phyloP scores from a whole-genome alignment of 2,113 vertebrate species.

The Corythornis cristatus region DNA sequence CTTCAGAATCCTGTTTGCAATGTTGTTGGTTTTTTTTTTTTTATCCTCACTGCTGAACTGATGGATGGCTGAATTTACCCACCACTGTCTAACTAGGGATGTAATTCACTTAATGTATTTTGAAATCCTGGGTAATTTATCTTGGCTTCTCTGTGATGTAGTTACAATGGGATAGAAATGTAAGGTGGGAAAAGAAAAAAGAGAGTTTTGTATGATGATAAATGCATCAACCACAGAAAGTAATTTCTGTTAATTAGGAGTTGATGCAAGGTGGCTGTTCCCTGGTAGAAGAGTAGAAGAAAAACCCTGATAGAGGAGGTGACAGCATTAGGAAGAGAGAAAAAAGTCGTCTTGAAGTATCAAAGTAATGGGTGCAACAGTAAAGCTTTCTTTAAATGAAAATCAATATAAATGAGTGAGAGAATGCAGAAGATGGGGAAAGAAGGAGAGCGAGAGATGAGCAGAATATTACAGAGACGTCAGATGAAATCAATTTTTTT shows the following conservation, averaged over 20 bases:
- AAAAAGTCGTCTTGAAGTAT: neutral
- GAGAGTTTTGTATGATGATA: conserved; percentile 20
- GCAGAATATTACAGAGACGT: conserved; percentile 64
- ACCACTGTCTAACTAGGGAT: conserved; percentile 65
- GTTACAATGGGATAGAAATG: conserved; percentile 26
- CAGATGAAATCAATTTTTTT: conserved; percentile 61
- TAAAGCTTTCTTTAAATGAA: conserved; percentile 46
- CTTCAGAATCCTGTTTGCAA: conserved; percentile 34
- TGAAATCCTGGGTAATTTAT: conserved; percentile 71
- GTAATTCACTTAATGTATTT: conserved; percentile 79
- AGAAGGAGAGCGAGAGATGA: conserved; percentile 24
- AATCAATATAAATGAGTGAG: conserved; percentile 47
- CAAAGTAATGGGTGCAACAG: conserved; percentile 26
- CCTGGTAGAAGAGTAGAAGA: neutral
- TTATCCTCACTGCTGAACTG: conserved; percentile 31
- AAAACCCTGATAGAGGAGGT: neutral
- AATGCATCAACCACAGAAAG: conserved; percentile 22
- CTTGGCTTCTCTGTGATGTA: conserved; percentile 16
- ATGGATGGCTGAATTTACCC: conserved; percentile 74
- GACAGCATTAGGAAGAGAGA: neutral
- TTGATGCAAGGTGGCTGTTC: neutral
- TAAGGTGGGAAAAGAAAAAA: conserved; percentile 11
- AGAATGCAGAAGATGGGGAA: conserved; percentile 20
- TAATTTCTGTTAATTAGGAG: conserved; percentile 38
- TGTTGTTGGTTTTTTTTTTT: neutral